Evolutionary conservation across 2,797 vertebrate species (phyloP).

Genomic region (Channallabes apus): DNA sequence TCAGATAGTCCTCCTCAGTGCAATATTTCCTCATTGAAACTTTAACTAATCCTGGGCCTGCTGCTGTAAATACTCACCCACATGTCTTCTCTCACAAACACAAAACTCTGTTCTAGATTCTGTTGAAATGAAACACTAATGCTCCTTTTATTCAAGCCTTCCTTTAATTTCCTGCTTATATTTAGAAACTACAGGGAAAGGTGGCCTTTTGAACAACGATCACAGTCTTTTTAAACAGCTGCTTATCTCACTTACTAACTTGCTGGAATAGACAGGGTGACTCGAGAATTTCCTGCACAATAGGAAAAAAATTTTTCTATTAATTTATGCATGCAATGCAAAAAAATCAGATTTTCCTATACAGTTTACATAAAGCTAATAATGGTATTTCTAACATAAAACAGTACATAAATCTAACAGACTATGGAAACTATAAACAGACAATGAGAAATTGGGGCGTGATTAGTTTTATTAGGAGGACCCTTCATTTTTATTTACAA

Average conservation of each 20-base stretch:
- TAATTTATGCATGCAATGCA: neutral
- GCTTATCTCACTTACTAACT: slow-evolving; percentile 1
- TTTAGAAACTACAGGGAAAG: neutral
- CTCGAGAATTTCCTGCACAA: neutral
- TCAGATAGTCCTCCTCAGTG: neutral
- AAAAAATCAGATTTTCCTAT: neutral
- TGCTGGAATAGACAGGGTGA: neutral
- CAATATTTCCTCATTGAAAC: neutral
- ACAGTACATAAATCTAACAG: neutral
- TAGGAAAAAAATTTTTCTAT: neutral
- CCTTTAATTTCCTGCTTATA: slow-evolving; percentile 1
- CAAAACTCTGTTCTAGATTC: slow-evolving; percentile 6
- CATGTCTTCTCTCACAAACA: neutral
- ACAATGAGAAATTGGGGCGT: neutral
- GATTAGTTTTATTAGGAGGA: neutral
- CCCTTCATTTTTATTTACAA: neutral
- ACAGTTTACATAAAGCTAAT: neutral
- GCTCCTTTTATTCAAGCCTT: neutral
- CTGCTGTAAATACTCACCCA: slow-evolving; percentile 15
- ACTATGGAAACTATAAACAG: neutral
- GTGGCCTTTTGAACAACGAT: neutral
- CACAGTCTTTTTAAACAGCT: slow-evolving; percentile 19
- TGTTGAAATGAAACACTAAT: neutral
- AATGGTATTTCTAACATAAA: neutral
- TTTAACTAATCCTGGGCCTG: neutral